These are phyloP conservation scores for Eremophila alpestris DNA, from an alignment of 2,797 vertebrate genomes.

Conservation along the genomic window DNA sequence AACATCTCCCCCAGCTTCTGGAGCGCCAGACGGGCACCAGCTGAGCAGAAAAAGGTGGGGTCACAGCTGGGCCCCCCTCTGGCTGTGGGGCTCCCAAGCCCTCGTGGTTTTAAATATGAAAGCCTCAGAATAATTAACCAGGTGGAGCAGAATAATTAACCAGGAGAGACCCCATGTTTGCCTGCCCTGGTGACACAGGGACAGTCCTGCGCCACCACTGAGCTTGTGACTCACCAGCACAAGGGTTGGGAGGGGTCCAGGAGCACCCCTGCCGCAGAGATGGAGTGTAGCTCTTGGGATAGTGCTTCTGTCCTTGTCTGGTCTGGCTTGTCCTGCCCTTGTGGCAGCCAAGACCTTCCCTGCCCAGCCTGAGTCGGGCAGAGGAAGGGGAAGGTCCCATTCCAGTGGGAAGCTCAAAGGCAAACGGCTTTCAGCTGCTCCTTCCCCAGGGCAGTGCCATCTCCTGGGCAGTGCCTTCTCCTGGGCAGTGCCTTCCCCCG, in stretches of 20 bases:
- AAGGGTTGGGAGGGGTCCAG: rapidly evolving
- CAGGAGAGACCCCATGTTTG: neutral
- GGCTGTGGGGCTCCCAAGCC: neutral
- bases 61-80: rapidly evolving
- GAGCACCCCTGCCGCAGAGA: rapidly evolving
- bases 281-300: rapidly evolving
- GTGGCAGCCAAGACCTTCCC: neutral
- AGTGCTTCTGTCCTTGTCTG: neutral
- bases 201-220: neutral
- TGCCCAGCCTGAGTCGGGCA: neutral
- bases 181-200: neutral
- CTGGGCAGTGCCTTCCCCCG: too few species aligned
- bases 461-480: too few species aligned
- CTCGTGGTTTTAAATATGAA: neutral
- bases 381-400: neutral
- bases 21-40: neutral
- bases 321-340: neutral
- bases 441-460: neutral
- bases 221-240: neutral
- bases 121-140: neutral
- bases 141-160: too few species aligned
- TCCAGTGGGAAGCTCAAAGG: neutral
- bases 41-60: neutral
- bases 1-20: neutral
- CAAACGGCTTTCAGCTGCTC: neutral